Base-by-base conservation (phyloP, 2,888 invertebrate genomes). In the Sialis lutaria region DNA sequence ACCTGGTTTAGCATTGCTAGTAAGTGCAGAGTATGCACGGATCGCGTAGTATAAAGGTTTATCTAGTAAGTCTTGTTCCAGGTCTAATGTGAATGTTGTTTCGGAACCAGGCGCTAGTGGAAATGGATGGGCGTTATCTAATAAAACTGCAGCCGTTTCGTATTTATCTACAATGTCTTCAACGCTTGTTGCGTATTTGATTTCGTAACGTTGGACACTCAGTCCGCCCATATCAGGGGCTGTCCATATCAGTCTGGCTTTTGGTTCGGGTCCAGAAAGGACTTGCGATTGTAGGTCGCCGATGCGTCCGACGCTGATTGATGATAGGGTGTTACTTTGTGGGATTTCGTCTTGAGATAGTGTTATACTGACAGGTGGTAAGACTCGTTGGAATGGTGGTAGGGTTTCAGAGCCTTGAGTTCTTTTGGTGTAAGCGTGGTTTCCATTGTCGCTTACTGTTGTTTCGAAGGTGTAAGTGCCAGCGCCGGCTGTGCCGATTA, bases 161-260 rank as follows among this genome's bases (percentile, higher is more conserved):
- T 67, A 70, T 48, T 66, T 62, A 47, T 71, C 69, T 22, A 67
- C 58, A 45, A 72, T 65, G 50, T 69, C 69, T 13, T 57, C 53
- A 1, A 70, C 60, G 4, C 58, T 60, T 2, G 54, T 55, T 0
- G 70, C 65, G 51, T 67, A 72, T 50, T 66, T 65, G 5, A 75
- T 62, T 54, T 74, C 72, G 53, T 74, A 74, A n/a, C 66, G 60
- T 2, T 65, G 61, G 0, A 72, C 71, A 32, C 61, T 62, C 10
- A 64, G 56, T 0, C 70, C 71, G 2, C 70, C 72, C 67, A 72
- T 67, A 52, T 73, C 77, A 0, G 77, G 75, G 4, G 76, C 69
- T 1, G 76, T 75, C 74, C 77, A 77, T 0, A 65, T 63, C 6
- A 78, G 60, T 9, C 69, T 63, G 2, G 70, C 63, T 49, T 70